Conservation (phyloP, 37 sponge, comb jelly and placozoan species). For the Geodia barretti region DNA sequence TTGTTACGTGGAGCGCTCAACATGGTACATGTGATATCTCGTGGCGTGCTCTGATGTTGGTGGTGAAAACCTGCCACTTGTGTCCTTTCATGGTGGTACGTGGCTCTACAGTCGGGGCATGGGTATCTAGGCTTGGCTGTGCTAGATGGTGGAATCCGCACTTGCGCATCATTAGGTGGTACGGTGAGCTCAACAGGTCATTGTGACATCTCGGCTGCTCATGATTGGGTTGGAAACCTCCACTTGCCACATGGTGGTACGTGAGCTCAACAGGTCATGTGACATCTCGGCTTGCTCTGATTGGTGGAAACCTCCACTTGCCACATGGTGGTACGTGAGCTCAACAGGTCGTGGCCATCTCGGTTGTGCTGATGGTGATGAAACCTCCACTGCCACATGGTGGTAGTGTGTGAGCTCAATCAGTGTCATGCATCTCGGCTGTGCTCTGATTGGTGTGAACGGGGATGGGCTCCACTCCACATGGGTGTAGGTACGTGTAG, state of each 20-base stretch:
- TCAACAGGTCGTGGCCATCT: slow-evolving; percentile 16
- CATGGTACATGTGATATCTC: too few species aligned
- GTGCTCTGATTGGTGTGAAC: too few species aligned
- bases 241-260: slow-evolving; percentile 82
- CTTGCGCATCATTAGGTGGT: too few species aligned
- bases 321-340: slow-evolving; percentile 71
- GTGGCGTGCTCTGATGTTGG: not conserved
- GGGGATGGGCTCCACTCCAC: too few species aligned
- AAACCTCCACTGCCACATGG: slow-evolving; percentile 90
- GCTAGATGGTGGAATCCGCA: too few species aligned
- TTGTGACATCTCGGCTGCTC: slow-evolving; percentile 60
- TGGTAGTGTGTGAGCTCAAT: slow-evolving; percentile 42
- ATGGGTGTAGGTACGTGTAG: too few species aligned
- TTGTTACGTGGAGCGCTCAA: too few species aligned
- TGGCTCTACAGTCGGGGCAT: too few species aligned
- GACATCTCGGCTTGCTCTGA: slow-evolving; percentile 65
- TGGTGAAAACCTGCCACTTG: not conserved
- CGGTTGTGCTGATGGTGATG: slow-evolving; percentile 26
- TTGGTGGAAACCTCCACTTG: slow-evolving; percentile 89
- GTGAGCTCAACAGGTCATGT: slow-evolving; percentile 9
- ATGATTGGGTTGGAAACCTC: slow-evolving; percentile 89
- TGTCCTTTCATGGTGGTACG: not conserved
- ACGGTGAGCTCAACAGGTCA: not conserved
- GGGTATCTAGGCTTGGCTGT: too few species aligned
- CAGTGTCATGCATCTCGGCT: too few species aligned